Conservation (phyloP, 2,113 vertebrate species). For the Bolborhynchus lineola region DNA sequence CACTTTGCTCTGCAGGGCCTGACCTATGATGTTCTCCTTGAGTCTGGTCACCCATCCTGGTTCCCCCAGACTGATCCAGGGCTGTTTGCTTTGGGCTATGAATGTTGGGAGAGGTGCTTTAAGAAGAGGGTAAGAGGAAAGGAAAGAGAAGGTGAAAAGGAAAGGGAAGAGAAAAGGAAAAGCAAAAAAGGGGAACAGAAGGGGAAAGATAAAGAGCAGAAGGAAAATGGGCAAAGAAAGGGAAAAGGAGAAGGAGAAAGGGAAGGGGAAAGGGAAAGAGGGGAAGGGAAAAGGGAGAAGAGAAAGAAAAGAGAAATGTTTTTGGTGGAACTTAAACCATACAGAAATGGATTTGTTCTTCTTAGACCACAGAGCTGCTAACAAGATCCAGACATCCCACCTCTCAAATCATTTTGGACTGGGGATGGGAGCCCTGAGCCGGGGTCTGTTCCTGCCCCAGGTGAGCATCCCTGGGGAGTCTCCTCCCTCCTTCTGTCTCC, state of each 20-base stretch:
- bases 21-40: background rate
- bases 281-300: too few relatives aligned
- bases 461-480: background rate
- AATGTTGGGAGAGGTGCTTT: background rate
- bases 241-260: background rate
- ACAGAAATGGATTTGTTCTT: background rate
- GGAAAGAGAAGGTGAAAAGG: too few relatives aligned
- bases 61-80: too few relatives aligned
- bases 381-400: background rate
- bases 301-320: background rate
- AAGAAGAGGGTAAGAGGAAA: too few relatives aligned
- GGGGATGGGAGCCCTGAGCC: background rate
- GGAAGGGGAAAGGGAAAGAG: background rate
- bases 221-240: background rate
- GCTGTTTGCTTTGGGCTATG: background rate
- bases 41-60: background rate
- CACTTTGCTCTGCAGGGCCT: background rate
- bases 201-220: background rate
- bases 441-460: background rate
- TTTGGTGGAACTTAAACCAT: background rate
- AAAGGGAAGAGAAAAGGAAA: too few relatives aligned
- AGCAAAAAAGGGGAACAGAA: too few relatives aligned
- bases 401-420: accelerated
- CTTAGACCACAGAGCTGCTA: background rate
- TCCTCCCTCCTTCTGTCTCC: background rate